These are phyloP conservation scores for Actinopyga echinites DNA, from an alignment of 53 echinoderm and acorn worm genomes.

Conservation along the genomic window DNA sequence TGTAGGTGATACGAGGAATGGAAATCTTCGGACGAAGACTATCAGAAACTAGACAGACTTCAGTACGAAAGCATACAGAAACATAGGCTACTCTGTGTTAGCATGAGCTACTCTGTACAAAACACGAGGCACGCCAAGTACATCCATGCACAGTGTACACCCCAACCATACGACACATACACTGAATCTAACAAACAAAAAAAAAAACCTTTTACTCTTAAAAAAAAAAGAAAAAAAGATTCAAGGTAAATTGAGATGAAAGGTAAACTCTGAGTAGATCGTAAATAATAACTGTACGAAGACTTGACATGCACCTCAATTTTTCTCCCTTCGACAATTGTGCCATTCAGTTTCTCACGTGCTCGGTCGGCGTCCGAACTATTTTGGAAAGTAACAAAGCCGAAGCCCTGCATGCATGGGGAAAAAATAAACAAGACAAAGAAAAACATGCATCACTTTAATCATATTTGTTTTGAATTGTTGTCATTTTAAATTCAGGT, in stretches of 20 bases:
- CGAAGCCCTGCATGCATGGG: slow-evolving; percentile 99
- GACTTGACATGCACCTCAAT: slow-evolving; percentile 99
- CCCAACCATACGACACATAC: slow-evolving; percentile 89
- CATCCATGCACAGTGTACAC: slow-evolving; percentile 83
- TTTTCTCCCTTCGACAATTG: slow-evolving; percentile 99
- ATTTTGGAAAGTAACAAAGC: slow-evolving; percentile 99
- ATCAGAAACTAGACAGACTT: slow-evolving; percentile 62
- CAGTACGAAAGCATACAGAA: slow-evolving; percentile 54
- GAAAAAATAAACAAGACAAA: slow-evolving; percentile 83
- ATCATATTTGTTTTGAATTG: slow-evolving; percentile 25
- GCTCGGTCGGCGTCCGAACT: slow-evolving; percentile 99
- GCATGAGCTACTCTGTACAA: slow-evolving; percentile 68
- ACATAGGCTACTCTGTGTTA: slow-evolving; percentile 61
- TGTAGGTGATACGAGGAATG: slow-evolving; percentile 24
- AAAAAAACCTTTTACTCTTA: slow-evolving; percentile 24
- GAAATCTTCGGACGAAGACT: neutral
- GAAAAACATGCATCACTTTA: slow-evolving; percentile 99
- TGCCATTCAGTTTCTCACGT: slow-evolving; percentile 99
- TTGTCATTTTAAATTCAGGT: slow-evolving; percentile 12
- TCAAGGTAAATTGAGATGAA: slow-evolving; percentile 43
- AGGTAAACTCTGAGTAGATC: slow-evolving; percentile 48
- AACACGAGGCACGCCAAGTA: slow-evolving; percentile 88
- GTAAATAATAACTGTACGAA: slow-evolving; percentile 45
- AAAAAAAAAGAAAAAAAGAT: slow-evolving; percentile 35
- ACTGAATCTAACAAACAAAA: slow-evolving; percentile 49